phyloP scores from a whole-genome alignment of 2,888 invertebrate species.

The Cynaeus angustus region DNA sequence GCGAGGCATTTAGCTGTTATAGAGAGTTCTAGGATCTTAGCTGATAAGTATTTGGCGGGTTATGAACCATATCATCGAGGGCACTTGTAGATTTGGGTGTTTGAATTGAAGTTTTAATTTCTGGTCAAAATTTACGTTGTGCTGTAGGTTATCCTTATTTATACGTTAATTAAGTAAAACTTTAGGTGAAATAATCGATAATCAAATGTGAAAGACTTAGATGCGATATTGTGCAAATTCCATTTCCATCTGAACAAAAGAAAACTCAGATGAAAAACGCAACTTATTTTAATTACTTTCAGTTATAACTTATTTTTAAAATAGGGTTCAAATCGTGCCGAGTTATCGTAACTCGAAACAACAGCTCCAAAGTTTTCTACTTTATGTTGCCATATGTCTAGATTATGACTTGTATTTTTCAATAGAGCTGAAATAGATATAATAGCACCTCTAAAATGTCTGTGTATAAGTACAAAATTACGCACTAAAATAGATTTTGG shows the following conservation, averaged over 20 bases:
- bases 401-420: too few species aligned
- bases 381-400: too few species aligned
- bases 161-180: neutral
- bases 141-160: neutral
- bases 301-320: too few species aligned
- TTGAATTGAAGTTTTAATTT: neutral
- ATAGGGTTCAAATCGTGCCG: too few species aligned
- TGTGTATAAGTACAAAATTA: too few species aligned
- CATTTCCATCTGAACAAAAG: too few species aligned
- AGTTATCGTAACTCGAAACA: too few species aligned
- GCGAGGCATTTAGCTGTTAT: constrained; percentile 67
- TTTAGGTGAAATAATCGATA: neutral
- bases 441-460: neutral
- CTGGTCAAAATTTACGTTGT: constrained; percentile 7
- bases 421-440: neutral
- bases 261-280: too few species aligned
- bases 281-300: too few species aligned
- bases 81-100: constrained; percentile 63
- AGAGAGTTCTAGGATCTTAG: constrained; percentile 67
- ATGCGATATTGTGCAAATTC: too few species aligned
- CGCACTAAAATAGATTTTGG: too few species aligned
- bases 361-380: too few species aligned
- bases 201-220: neutral
- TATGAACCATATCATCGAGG: constrained; percentile 71
- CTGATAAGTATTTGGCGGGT: constrained; percentile 70